Evolutionary conservation across 2,113 vertebrate genomes (phyloP), one percentile per base, ranked within the genome.

Genomic region (Prochilodus magdalenae): DNA sequence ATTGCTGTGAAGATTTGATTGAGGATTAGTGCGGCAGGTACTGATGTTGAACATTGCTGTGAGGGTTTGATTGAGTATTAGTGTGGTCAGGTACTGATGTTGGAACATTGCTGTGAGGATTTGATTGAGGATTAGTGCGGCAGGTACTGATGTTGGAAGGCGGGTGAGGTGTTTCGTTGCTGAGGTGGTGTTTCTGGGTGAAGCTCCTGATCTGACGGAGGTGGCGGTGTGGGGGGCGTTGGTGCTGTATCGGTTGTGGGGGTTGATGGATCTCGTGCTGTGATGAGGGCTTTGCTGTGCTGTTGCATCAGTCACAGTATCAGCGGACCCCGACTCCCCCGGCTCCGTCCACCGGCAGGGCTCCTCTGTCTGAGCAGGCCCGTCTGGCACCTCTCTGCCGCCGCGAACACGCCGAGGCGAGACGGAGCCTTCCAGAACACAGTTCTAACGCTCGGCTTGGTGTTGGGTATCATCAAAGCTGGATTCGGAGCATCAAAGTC

Each of bases 271-370:
- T n/a, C 20, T 5, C 36, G 15, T 27, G 4, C 22, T 81, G 30
- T 47, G 33, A 59, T 75, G 62, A 65, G 73, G n/a, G 72, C 13
- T 63, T 81, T 82, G 73, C 73, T 47, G 13, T n/a, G 13, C 59
- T 67, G 62, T 81, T 81, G 72, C 62, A 75, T 81, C 72, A 81
- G 49, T 57, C 24, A 7, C 55, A 12, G 51, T 49, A 36, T 22
- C 44, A 80, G 57, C n/a, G 12, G 40, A 49, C 30, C 27, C 33
- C 14, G 24, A n/a, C 20, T 66, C 47, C 47, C 13, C 14, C 4
- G 30, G 72, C 29, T 47, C 66, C 59, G 53, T 33, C 71, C 44
- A 40, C 53, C 18, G 20, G 15, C 59, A 33, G 65, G 5, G 44
- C 13, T 63, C 27, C 26, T 20, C 33, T 62, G 3, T 20, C 30